A percentile compares a stretch with the other conserved stretches of the same genome.
These are phyloP conservation scores for Epistrophe grossulariae DNA, from an alignment of 2,888 invertebrate genomes.

Conservation along the genomic window DNA sequence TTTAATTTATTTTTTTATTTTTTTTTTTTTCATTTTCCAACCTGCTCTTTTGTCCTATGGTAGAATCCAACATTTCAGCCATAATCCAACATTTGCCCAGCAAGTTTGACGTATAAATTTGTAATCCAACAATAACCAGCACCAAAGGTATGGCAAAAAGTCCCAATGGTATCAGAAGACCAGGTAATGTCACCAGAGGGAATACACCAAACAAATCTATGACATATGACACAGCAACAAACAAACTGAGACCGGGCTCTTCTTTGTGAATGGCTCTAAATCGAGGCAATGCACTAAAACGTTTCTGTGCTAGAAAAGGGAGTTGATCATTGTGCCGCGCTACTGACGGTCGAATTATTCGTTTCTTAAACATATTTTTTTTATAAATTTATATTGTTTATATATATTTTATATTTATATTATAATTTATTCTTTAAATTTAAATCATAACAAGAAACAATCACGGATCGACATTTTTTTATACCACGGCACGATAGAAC, in stretches of 20 bases:
- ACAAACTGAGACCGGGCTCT: slow-evolving; percentile 85
- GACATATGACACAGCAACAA: slow-evolving; percentile 90
- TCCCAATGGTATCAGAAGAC: slow-evolving; percentile 90
- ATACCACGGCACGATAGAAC: slow-evolving; percentile 29
- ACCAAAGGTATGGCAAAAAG: slow-evolving; percentile 89
- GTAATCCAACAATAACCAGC: slow-evolving; percentile 87
- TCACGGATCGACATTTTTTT: slow-evolving; percentile 43
- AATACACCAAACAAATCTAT: slow-evolving; percentile 93
- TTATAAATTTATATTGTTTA: neutral
- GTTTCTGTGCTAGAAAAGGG: slow-evolving; percentile 81
- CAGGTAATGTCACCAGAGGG: slow-evolving; percentile 91
- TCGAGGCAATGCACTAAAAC: slow-evolving; percentile 82
- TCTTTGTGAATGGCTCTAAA: slow-evolving; percentile 79
- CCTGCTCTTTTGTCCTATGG: slow-evolving; percentile 87
- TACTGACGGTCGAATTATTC: slow-evolving; percentile 41
- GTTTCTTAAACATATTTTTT: slow-evolving; percentile 60
- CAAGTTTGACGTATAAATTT: slow-evolving; percentile 92
- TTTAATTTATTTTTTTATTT: too few relatives aligned
- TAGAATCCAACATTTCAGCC: slow-evolving; percentile 88
- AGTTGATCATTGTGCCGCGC: slow-evolving; percentile 79
- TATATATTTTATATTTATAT: neutral
- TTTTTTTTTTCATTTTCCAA: slow-evolving; percentile 70
- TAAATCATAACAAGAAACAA: slow-evolving; percentile 46
- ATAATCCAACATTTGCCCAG: slow-evolving; percentile 93
- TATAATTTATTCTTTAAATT: neutral